A percentile compares a stretch with the other conserved stretches of the same genome.
These are phyloP conservation scores for Apoderus coryli DNA, from an alignment of 2,888 invertebrate genomes.

Conservation along the genomic window DNA sequence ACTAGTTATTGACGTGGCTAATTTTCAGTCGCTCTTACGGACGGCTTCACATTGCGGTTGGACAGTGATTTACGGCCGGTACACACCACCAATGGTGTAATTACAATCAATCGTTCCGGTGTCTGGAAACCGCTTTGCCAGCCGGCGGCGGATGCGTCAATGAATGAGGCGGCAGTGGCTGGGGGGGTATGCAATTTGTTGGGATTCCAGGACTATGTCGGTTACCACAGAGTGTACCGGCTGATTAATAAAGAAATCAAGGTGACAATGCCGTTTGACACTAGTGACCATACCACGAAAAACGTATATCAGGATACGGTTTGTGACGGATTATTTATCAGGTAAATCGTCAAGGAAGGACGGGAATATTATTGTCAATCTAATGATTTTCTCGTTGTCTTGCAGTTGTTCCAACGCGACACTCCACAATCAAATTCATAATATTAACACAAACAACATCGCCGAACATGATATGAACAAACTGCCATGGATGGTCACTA, in stretches of 20 bases:
- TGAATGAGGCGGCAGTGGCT: slow-evolving; percentile 35
- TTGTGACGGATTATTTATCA: slow-evolving; percentile 37
- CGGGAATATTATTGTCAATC: slow-evolving; percentile 2
- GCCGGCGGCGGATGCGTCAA: slow-evolving; percentile 48
- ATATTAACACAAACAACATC: slow-evolving; percentile 21
- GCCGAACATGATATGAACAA: slow-evolving; percentile 28
- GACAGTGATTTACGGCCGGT: slow-evolving; percentile 47
- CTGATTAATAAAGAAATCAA: too few species aligned
- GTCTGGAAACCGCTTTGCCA: slow-evolving; percentile 51
- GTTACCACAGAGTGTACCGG: slow-evolving; percentile 22
- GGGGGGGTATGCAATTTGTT: slow-evolving; percentile 48
- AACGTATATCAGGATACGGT: too few species aligned
- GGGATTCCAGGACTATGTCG: slow-evolving; percentile 41
- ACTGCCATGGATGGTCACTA: slow-evolving; percentile 62
- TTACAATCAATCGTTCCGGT: slow-evolving; percentile 45
- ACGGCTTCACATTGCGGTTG: slow-evolving; percentile 43
- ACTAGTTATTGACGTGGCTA: too few species aligned
- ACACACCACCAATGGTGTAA: slow-evolving; percentile 43
- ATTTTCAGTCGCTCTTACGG: slow-evolving; percentile 49
- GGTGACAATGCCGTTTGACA: too few species aligned
- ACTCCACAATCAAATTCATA: slow-evolving; percentile 25
- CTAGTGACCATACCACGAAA: too few species aligned
- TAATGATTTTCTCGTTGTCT: slow-evolving; percentile 1
- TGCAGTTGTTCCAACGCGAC: slow-evolving; percentile 35
- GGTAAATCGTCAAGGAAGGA: too few species aligned